Percentiles rank a stretch among this genome's conserved stretches.
Conservation (phyloP, 1,140 invertebrate genomes). For the Grapholita molesta region DNA sequence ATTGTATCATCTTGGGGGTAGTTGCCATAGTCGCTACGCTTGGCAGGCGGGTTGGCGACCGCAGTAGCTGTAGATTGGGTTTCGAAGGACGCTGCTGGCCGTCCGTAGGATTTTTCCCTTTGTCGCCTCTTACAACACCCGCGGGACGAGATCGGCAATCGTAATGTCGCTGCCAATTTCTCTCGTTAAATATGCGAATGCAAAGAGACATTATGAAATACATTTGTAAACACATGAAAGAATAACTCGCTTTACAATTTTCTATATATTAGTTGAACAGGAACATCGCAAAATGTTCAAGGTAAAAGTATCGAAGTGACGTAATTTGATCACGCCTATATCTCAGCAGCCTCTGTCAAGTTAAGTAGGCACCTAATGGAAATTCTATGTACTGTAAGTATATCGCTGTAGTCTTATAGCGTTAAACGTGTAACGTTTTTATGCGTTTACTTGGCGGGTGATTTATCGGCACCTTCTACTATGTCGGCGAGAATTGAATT, state of each 20-base stretch:
- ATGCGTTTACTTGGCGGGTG: background rate
- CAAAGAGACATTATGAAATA: background rate
- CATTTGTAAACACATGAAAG: background rate
- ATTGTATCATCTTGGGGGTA: no score
- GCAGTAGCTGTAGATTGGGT: no score
- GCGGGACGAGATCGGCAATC: no score
- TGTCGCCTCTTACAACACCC: no score
- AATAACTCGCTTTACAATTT: background rate
- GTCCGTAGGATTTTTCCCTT: no score
- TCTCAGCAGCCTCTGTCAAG: slow-evolving; percentile 48
- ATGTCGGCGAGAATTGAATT: slow-evolving; percentile 4
- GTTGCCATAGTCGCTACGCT: no score
- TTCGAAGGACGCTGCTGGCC: no score
- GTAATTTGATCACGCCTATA: slow-evolving; percentile 63
- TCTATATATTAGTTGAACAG: background rate
- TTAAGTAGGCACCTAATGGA: slow-evolving; percentile 67
- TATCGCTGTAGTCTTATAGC: slow-evolving; percentile 7
- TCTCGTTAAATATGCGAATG: no score
- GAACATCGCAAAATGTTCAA: slow-evolving; percentile 18
- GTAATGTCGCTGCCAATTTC: no score
- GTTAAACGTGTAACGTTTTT: slow-evolving; percentile 15
- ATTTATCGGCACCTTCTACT: slow-evolving; percentile 1
- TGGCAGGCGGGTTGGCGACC: no score
- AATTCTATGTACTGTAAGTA: slow-evolving; percentile 58
- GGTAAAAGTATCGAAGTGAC: slow-evolving; percentile 41